A percentile compares a stretch with the other conserved stretches of the same genome.
Conservation (phyloP, 2,113 vertebrate species). For the Odocoileus virginianus region DNA sequence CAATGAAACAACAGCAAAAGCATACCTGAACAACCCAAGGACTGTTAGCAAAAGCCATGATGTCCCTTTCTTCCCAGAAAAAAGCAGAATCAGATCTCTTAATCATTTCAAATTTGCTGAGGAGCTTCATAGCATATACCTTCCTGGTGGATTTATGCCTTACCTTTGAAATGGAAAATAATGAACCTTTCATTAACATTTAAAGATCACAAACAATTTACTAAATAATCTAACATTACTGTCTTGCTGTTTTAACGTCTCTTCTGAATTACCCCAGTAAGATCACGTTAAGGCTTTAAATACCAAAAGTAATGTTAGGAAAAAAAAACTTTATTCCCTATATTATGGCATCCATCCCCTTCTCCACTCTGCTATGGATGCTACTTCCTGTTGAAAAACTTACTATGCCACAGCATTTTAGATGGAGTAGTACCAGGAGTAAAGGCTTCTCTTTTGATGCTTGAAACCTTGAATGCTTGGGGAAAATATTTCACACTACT, state of each 20-base stretch:
- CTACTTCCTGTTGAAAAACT: not conserved
- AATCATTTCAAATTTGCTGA: constrained; percentile 99
- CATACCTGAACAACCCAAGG: constrained; percentile 98
- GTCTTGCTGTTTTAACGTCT: not conserved
- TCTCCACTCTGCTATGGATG: not conserved
- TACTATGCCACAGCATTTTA: not conserved
- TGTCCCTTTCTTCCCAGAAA: constrained; percentile 99
- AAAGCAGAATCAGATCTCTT: constrained; percentile 99
- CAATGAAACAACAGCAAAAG: not conserved
- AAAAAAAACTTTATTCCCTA: not conserved
- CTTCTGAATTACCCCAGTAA: constrained; percentile 15
- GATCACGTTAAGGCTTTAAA: not conserved
- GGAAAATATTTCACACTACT: not conserved
- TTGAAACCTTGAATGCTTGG: not conserved
- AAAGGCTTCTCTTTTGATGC: constrained; percentile 2
- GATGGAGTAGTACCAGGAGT: not conserved
- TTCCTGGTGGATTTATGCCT: constrained; percentile 95
- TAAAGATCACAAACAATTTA: constrained; percentile 25
- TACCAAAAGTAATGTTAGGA: not conserved
- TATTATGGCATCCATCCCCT: not conserved
- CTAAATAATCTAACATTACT: constrained; percentile 12
- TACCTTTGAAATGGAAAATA: constrained; percentile 83
- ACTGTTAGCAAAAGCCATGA: constrained; percentile 99
- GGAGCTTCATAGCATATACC: constrained; percentile 98
- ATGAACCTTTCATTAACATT: constrained; percentile 1